These are phyloP conservation scores for Drosophila erecta DNA, from an alignment of 1,140 invertebrate genomes.

Conservation along the genomic window DNA sequence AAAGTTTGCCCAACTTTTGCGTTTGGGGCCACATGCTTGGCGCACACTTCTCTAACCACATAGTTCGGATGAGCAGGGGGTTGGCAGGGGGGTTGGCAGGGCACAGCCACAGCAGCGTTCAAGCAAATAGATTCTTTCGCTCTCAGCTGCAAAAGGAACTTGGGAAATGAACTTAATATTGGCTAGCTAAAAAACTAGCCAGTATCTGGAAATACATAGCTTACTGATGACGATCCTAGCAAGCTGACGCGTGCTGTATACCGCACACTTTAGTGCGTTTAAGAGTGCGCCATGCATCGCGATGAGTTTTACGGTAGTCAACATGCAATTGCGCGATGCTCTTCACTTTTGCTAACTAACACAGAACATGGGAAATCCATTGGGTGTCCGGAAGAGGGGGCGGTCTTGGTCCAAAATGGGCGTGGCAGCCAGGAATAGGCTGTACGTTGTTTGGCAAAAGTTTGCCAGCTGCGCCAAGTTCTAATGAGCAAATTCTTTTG, in stretches of 20 bases:
- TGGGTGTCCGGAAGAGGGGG: not conserved
- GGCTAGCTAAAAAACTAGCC: not conserved
- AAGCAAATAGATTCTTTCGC: slow-evolving; percentile 3
- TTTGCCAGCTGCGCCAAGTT: slow-evolving; percentile 54
- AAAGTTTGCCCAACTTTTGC: slow-evolving; percentile 76
- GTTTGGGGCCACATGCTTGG: slow-evolving; percentile 79
- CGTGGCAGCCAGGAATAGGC: slow-evolving; percentile 12
- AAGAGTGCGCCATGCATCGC: slow-evolving; percentile 60
- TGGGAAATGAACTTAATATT: not conserved
- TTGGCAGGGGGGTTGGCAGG: not conserved
- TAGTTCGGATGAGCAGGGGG: slow-evolving; percentile 25
- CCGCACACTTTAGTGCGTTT: slow-evolving; percentile 24
- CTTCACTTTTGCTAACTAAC: slow-evolving; percentile 50
- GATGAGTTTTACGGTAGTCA: slow-evolving; percentile 69
- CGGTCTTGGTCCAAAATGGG: not conserved
- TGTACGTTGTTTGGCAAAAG: slow-evolving; percentile 46
- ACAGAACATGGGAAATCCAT: slow-evolving; percentile 37
- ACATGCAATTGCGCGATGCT: slow-evolving; percentile 68
- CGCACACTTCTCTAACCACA: slow-evolving; percentile 60
- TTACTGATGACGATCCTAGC: not conserved
- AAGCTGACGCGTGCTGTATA: not conserved
- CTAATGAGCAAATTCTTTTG: slow-evolving; percentile 62
- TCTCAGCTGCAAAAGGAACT: no score
- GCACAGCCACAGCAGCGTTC: not conserved
- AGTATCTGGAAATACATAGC: no score